Percentiles rank a stretch among this genome's conserved stretches.
These are phyloP conservation scores for Lathronympha strigana DNA, from an alignment of 2,888 invertebrate species.

Conservation along the genomic window DNA sequence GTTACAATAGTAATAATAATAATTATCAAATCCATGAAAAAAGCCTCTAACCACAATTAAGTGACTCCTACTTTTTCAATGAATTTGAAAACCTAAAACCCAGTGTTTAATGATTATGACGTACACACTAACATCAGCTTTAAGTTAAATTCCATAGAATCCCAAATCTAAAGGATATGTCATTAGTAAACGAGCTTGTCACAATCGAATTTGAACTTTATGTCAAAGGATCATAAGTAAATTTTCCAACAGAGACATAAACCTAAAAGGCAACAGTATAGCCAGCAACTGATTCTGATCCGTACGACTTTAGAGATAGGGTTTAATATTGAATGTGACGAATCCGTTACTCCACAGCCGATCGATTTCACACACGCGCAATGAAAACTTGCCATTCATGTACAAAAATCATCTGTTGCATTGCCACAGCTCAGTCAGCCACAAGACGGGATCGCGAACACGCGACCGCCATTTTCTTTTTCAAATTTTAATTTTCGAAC, in stretches of 20 bases:
- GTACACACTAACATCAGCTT: not conserved
- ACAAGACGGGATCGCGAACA: constrained; percentile 57
- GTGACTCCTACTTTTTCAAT: not conserved
- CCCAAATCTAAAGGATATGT: not conserved
- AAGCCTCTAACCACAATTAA: too few species aligned
- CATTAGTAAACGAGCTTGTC: constrained; percentile 3
- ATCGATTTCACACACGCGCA: constrained; percentile 77
- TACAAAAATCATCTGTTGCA: constrained; percentile 80
- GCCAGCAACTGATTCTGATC: not conserved
- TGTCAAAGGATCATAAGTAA: not conserved
- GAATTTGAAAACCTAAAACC: constrained; percentile 9
- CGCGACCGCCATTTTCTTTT: constrained; percentile 64
- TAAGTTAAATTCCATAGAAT: constrained; percentile 1
- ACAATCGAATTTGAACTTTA: constrained; percentile 6
- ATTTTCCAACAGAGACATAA: not conserved
- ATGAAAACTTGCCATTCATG: constrained; percentile 48
- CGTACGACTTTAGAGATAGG: not conserved
- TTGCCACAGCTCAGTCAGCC: constrained; percentile 71
- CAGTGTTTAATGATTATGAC: not conserved
- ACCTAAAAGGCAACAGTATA: not conserved
- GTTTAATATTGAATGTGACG: constrained; percentile 2
- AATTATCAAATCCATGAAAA: too few species aligned
- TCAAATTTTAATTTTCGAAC: constrained; percentile 48
- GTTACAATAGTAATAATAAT: too few species aligned
- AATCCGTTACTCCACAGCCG: constrained; percentile 52